Evolutionary conservation across 1,140 invertebrate species (phyloP).

Genomic region (Macrobrachium rosenbergii): DNA sequence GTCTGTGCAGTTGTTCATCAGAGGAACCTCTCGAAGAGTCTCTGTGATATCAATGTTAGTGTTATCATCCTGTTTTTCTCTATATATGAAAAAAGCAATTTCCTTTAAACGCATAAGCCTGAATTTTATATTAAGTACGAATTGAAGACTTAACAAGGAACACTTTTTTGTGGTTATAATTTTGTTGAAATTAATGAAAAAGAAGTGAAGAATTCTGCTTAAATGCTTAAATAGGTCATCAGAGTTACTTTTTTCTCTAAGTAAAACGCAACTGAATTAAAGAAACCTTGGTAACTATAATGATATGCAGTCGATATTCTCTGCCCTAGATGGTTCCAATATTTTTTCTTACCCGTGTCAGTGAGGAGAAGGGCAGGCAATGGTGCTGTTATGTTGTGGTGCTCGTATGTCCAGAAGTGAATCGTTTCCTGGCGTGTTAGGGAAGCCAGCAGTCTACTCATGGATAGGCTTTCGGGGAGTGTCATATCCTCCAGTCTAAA

Average conservation of each 20-base stretch:
- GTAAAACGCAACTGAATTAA: not conserved
- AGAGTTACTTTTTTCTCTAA: too few relatives aligned
- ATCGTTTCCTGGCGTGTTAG: constrained; percentile 20
- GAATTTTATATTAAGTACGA: too few relatives aligned
- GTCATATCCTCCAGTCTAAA: constrained; percentile 40
- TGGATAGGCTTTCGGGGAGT: not conserved
- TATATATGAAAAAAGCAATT: too few relatives aligned
- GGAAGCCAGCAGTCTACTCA: not conserved
- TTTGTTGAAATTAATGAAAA: too few relatives aligned
- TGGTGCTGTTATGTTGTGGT: not conserved
- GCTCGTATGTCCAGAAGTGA: constrained; percentile 34
- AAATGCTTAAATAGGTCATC: too few relatives aligned
- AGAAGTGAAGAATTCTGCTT: too few relatives aligned
- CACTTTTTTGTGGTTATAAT: too few relatives aligned
- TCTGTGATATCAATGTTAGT: not conserved
- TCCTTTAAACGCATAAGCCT: too few relatives aligned
- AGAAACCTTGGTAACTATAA: not conserved
- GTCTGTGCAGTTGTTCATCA: not conserved
- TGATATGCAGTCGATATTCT: not conserved
- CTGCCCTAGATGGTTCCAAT: not conserved
- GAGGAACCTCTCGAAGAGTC: not conserved
- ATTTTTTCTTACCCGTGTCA: constrained; percentile 23
- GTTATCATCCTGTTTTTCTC: not conserved
- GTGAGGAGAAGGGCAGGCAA: constrained; percentile 42
- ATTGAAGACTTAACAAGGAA: too few relatives aligned